These are phyloP conservation scores for Cancer borealis DNA, from an alignment of 2,888 invertebrate species.

Conservation along the genomic window DNA sequence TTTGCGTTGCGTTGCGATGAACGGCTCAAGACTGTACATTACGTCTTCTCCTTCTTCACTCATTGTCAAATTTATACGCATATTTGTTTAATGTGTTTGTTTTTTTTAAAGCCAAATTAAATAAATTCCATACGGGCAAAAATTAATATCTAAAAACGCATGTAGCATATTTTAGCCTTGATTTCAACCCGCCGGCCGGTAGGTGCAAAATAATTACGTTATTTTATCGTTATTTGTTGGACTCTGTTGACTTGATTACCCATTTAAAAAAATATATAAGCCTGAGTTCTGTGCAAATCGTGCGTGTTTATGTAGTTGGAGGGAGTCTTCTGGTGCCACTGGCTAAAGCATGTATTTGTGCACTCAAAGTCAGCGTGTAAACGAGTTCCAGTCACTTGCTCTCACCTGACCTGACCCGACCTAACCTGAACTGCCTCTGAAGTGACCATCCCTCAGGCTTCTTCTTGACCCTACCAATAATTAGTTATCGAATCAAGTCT, in stretches of 20 bases:
- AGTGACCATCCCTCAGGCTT: background rate
- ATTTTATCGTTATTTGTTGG: slow-evolving; percentile 37
- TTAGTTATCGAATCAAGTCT: background rate
- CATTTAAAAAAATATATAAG: background rate
- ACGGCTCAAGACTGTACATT: background rate
- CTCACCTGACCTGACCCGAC: no score
- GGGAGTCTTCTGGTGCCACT: background rate
- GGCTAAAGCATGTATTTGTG: background rate
- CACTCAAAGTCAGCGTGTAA: background rate
- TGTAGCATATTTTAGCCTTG: slow-evolving; percentile 41
- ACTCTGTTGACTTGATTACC: slow-evolving; percentile 40
- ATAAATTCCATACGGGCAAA: background rate
- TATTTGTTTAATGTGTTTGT: background rate
- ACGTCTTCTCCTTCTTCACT: background rate
- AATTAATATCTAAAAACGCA: slow-evolving; percentile 38
- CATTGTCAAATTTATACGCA: background rate
- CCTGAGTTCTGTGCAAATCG: slow-evolving; percentile 40
- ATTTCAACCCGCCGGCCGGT: slow-evolving; percentile 17
- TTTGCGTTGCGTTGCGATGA: no score
- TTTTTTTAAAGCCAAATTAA: background rate
- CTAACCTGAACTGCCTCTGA: background rate
- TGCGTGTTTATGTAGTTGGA: background rate
- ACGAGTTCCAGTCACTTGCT: background rate
- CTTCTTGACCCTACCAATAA: background rate
- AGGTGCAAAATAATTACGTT: slow-evolving; percentile 40